Base-by-base conservation (phyloP, 2,797 vertebrate genomes). In the Sebastes steindachneri region DNA sequence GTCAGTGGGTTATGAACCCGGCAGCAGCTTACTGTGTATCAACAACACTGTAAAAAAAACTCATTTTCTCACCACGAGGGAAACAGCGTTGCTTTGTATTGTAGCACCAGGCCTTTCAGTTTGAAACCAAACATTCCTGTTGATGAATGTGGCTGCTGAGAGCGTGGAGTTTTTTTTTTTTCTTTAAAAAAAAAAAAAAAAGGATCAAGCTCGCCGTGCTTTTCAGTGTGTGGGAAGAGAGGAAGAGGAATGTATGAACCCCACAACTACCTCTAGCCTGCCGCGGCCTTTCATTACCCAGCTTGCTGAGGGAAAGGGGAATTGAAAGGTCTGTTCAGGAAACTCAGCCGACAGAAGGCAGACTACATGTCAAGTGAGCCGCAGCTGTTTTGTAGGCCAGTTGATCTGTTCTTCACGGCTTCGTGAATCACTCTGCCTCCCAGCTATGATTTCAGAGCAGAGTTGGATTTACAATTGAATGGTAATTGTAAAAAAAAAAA, bases 321-420 rank as follows among this genome's bases (percentile, higher is more conserved):
- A 93, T 84, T 84, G 87, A 93, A 90, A 93, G 80, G 83, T 85
- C 89, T 85, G 85, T 80, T 86, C 84, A 88, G 89, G 88, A 93
- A 93, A 84, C 72, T 69, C 58, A 65, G 83, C 82, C 77, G 80
- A 92, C 88, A 88, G 86, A 91, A 89, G 86, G 82, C 82, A 86
- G 86, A 80, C 85, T 85, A 75, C 73, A 87, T 86, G 87, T 87
- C 83, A 82, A 88, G 88, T 83, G 82, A 92, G 76, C 82, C 79
- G 45, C 87, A 89, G 86, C 87, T 86, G 89, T 86, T 91, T 86
- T 84, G 80, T 76, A 59, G 85, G 78, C 66, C 79, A 82, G 78
- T 73, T 86, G 86, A 86, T 88, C 75, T 72, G 78, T 28, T 85
- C 86, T 77, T 84, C 75, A 73, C 37, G 60, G 82, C 80, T 80